These are phyloP conservation scores for Semnornis frantzii DNA, from an alignment of 2,113 vertebrate genomes.

Conservation along the genomic window DNA sequence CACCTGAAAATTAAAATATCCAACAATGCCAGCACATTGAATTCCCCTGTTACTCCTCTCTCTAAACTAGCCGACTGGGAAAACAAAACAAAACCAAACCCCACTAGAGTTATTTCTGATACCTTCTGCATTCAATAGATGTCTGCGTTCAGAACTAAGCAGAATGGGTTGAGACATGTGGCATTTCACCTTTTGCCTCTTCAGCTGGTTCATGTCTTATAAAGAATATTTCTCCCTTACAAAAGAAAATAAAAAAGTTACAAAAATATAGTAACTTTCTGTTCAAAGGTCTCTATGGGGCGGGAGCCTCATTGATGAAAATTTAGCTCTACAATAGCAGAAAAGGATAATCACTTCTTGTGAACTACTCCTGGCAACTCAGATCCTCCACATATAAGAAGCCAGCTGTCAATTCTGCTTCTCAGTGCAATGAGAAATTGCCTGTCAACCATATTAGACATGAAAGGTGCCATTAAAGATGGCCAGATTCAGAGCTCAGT, in stretches of 20 bases:
- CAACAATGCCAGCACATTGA: conserved; percentile 22
- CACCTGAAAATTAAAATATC: conserved; percentile 23
- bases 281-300: background rate
- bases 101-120: background rate
- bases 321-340: background rate
- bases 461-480: background rate
- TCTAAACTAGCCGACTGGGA: conserved; percentile 12
- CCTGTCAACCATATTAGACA: background rate
- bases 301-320: background rate
- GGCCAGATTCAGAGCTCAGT: background rate
- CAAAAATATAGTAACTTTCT: background rate
- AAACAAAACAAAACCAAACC: background rate
- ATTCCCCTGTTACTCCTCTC: background rate
- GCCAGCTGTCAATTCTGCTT: background rate
- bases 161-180: background rate
- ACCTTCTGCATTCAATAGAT: background rate
- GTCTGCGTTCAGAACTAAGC: background rate
- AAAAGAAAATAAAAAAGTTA: background rate
- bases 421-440: background rate
- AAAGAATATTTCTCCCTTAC: background rate
- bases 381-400: background rate
- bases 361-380: background rate
- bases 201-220: background rate
- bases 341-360: background rate
- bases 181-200: background rate